A percentile compares a stretch with the other conserved stretches of the same genome.
phyloP scores from a whole-genome alignment of 2,797 vertebrate genomes.

The Jordanella pulchra region DNA sequence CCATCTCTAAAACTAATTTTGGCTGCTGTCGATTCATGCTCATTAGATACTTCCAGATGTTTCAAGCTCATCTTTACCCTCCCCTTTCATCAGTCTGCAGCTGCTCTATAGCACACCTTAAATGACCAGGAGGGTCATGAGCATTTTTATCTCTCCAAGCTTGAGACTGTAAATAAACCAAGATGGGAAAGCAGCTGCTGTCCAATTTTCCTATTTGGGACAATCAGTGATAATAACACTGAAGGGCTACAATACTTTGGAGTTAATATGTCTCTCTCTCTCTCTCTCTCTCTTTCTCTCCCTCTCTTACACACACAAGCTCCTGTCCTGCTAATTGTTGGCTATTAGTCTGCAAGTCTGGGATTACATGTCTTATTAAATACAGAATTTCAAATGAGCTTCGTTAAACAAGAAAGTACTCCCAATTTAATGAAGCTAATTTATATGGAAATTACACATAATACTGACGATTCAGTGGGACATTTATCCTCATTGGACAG shows the following conservation, averaged over 20 bases:
- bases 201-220: slow-evolving; percentile 63
- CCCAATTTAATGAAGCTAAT: slow-evolving; percentile 85
- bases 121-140: slow-evolving; percentile 47
- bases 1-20: neutral
- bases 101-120: slow-evolving; percentile 48
- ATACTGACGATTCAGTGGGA: slow-evolving; percentile 76
- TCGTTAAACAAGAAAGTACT: slow-evolving; percentile 84
- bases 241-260: slow-evolving; percentile 55
- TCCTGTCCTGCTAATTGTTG: slow-evolving; percentile 77
- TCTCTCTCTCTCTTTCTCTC: slow-evolving; percentile 12
- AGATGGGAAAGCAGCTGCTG: slow-evolving; percentile 66
- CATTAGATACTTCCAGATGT: slow-evolving; percentile 59
- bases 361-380: slow-evolving; percentile 86
- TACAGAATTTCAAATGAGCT: slow-evolving; percentile 85
- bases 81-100: slow-evolving; percentile 45
- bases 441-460: slow-evolving; percentile 86
- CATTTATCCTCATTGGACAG: slow-evolving; percentile 77
- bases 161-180: slow-evolving; percentile 40
- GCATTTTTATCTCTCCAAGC: slow-evolving; percentile 39
- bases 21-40: neutral
- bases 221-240: slow-evolving; percentile 66
- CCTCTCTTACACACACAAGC: slow-evolving; percentile 27
- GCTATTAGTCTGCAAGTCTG: slow-evolving; percentile 81
- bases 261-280: slow-evolving; percentile 37
- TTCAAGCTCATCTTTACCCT: slow-evolving; percentile 39